These are phyloP conservation scores for Barypeithes pellucidus DNA, from an alignment of 2,888 invertebrate species.

Conservation along the genomic window DNA sequence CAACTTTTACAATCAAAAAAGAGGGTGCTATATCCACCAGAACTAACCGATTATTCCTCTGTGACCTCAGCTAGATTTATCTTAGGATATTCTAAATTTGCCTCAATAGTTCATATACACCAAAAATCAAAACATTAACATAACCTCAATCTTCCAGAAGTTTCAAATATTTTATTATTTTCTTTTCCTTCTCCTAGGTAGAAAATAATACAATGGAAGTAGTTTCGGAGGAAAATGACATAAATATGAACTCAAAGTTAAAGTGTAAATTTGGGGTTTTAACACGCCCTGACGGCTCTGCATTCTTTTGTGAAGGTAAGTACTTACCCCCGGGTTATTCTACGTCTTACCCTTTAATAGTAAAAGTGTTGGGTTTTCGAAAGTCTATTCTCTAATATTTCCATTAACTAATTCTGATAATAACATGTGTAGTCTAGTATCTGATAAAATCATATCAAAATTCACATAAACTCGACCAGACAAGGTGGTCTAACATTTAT, in stretches of 20 bases:
- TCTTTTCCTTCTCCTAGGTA: not conserved
- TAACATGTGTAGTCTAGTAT: too few species aligned
- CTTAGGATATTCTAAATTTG: not conserved
- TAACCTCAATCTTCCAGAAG: not conserved
- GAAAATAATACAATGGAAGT: slow-evolving; percentile 33
- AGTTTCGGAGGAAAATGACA: not conserved
- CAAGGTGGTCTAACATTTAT: too few species aligned
- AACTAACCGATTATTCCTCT: too few species aligned
- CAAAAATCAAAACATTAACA: not conserved
- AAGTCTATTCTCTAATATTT: too few species aligned
- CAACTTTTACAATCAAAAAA: too few species aligned
- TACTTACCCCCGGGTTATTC: not conserved
- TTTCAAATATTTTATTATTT: not conserved
- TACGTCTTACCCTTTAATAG: too few species aligned
- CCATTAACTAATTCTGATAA: too few species aligned
- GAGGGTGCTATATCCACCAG: too few species aligned
- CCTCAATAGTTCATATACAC: slow-evolving; percentile 2
- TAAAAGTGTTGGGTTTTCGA: too few species aligned
- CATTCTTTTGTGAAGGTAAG: slow-evolving; percentile 84
- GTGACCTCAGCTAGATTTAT: too few species aligned
- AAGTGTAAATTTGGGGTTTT: slow-evolving; percentile 78
- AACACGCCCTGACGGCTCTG: slow-evolving; percentile 85
- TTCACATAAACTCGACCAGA: too few species aligned
- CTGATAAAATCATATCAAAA: too few species aligned
- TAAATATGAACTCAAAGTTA: slow-evolving; percentile 38